These are phyloP conservation scores for Ictidomys tridecemlineatus DNA, from an alignment of 2,113 vertebrate genomes.

Conservation along the genomic window DNA sequence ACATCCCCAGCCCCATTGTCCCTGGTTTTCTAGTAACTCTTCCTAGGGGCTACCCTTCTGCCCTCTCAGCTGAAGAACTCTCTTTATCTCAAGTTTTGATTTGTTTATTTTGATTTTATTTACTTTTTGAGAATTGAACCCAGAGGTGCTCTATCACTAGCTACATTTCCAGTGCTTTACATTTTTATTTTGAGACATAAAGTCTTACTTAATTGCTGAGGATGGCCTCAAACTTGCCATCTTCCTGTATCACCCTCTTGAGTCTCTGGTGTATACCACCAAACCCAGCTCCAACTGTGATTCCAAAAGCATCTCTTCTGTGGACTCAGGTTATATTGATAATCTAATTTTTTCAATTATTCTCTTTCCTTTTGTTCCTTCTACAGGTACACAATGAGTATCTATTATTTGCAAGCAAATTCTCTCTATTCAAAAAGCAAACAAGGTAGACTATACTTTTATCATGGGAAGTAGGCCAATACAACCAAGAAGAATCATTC, in stretches of 20 bases:
- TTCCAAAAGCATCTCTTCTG: not conserved
- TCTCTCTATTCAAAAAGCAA: not conserved
- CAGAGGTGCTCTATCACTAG: not conserved
- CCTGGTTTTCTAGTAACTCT: too few relatives aligned
- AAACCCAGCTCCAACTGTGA: not conserved
- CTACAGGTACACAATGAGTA: not conserved
- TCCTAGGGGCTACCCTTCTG: too few relatives aligned
- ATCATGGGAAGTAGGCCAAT: not conserved
- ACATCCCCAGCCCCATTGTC: too few relatives aligned
- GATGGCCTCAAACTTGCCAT: too few relatives aligned
- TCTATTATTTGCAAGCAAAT: not conserved
- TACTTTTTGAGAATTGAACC: not conserved
- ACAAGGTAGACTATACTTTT: not conserved
- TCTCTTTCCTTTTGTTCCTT: constrained; percentile 47
- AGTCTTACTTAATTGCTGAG: not conserved
- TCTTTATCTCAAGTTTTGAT: too few relatives aligned
- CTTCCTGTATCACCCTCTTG: too few relatives aligned
- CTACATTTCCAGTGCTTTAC: not conserved
- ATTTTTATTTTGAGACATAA: not conserved
- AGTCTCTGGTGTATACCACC: not conserved
- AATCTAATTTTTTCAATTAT: not conserved
- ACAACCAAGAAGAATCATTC: not conserved
- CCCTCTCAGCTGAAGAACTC: too few relatives aligned
- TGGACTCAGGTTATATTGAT: not conserved
- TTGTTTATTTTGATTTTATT: not conserved